Evolutionary conservation across 2,113 vertebrate genomes (phyloP), one percentile per base, ranked within the genome.

Genomic region (Danionella cerebrum): DNA sequence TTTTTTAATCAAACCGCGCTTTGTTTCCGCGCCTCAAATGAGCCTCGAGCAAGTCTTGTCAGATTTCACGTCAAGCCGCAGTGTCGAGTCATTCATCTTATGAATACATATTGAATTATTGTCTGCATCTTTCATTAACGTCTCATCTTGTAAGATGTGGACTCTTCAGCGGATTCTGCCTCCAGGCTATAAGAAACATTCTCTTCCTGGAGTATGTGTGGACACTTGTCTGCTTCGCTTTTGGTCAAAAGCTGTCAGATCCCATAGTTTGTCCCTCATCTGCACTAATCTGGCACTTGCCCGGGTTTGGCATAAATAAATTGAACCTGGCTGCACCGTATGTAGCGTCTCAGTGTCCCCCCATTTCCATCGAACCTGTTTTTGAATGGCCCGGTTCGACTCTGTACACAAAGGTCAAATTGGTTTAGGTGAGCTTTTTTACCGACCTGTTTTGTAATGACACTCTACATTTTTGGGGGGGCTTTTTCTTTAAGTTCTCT

Each of bases 31-130:
- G 13, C 16, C 21, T 73, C 60, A 63, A 50, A 65, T 57, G 18
- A 65, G 4, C 71, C 59, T 57, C 14, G 27, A 48, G 51, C 25
- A 4, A 7, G 45, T 39, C 22, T 36, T 73, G 72, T 69, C 72
- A 65, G 19, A 38, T 59, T 59, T 69, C 29, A 59, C 41, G 24
- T 65, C 51, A 57, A 68, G 54, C 14, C 41, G 5, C 51, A 69
- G 45, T 18, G 45, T 59, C 60, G 6, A n/a, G 42, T 22, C 33
- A 14, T 42, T 52, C 48, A 39, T 65, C 50, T 50, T 6, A 21
- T 9, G 12, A 48, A 42, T 58, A 33, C 19, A 33, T 24, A 31
- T 59, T 14, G 29, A 19, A 47, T 42, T 27, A 70, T 24, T 13
- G 6, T 38, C 31, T 65, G 58, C 21, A 38, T 68, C 63, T 54